Evolutionary conservation across 2,797 vertebrate genomes (phyloP).

Genomic region (Hylomyscus alleni): DNA sequence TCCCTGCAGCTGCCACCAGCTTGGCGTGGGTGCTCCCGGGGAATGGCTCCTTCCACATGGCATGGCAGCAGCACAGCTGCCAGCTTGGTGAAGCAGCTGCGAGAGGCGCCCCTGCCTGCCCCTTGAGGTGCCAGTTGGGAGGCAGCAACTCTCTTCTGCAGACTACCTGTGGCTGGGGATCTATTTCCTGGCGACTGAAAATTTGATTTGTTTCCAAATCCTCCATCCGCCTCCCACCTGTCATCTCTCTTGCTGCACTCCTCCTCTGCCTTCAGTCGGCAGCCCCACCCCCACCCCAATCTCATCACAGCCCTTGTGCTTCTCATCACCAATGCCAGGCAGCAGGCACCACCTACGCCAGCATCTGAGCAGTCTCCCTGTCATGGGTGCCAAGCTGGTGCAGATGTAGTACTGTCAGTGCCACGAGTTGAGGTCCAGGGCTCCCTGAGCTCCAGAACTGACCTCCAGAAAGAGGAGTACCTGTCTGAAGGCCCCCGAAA

Average conservation of each 20-base stretch:
- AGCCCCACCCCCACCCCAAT: not conserved
- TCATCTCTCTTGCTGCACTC: not conserved
- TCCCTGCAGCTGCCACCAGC: constrained; percentile 91
- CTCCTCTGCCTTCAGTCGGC: not conserved
- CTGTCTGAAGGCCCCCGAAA: not conserved
- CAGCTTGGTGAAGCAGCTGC: constrained; percentile 92
- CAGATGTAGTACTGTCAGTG: not conserved
- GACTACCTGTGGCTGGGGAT: constrained; percentile 92
- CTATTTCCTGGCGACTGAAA: constrained; percentile 91
- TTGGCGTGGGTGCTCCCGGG: constrained; percentile 90
- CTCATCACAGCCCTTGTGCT: not conserved
- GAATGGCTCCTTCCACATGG: constrained; percentile 93
- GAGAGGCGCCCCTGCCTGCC: constrained; percentile 62
- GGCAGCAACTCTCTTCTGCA: constrained; percentile 78
- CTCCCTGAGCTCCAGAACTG: not conserved
- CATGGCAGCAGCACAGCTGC: constrained; percentile 92
- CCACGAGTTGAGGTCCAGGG: not conserved
- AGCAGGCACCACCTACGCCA: not conserved
- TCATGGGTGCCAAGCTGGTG: not conserved
- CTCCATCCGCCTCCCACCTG: not conserved
- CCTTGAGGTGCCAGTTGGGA: not conserved
- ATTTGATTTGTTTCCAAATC: constrained; percentile 91
- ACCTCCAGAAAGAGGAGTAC: not conserved
- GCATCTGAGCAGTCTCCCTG: not conserved
- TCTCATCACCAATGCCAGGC: not conserved